phyloP scores from a whole-genome alignment of 1,140 invertebrate species.

The Batillaria attramentaria region DNA sequence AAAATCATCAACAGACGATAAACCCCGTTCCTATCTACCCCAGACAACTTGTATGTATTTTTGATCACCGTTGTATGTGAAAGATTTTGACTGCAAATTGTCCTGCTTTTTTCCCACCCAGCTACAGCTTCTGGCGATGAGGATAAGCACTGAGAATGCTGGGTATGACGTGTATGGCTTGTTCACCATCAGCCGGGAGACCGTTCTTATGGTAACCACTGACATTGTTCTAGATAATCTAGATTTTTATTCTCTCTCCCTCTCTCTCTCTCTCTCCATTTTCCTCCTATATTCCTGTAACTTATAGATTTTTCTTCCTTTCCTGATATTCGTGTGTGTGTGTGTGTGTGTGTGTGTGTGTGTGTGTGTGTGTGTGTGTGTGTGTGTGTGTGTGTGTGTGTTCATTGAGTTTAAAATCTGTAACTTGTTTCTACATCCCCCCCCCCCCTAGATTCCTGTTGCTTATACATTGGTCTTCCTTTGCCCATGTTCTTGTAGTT shows the following conservation, averaged over 20 bases:
- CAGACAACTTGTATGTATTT: not conserved
- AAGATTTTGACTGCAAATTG: not conserved
- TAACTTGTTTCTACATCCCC: no score
- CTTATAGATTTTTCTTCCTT: not conserved
- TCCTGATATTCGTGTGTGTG: not conserved
- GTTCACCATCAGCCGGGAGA: not conserved
- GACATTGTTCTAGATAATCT: not conserved
- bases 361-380: constrained; percentile 1
- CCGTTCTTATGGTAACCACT: not conserved
- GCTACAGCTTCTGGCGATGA: not conserved
- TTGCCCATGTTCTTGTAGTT: no score
- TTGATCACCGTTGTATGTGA: not conserved
- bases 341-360: constrained; percentile 4
- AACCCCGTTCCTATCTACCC: no score
- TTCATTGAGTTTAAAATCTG: no score
- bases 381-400: not conserved
- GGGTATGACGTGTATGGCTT: not conserved
- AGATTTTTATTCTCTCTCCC: not conserved
- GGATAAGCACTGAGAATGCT: not conserved
- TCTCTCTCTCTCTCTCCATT: not conserved
- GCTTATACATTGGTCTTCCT: no score
- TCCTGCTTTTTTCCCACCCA: not conserved
- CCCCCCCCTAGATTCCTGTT: no score
- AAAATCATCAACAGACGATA: no score
- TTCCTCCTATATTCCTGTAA: not conserved